phyloP scores from a whole-genome alignment of 2,797 vertebrate species.

The Crocodylus rhombifer region DNA sequence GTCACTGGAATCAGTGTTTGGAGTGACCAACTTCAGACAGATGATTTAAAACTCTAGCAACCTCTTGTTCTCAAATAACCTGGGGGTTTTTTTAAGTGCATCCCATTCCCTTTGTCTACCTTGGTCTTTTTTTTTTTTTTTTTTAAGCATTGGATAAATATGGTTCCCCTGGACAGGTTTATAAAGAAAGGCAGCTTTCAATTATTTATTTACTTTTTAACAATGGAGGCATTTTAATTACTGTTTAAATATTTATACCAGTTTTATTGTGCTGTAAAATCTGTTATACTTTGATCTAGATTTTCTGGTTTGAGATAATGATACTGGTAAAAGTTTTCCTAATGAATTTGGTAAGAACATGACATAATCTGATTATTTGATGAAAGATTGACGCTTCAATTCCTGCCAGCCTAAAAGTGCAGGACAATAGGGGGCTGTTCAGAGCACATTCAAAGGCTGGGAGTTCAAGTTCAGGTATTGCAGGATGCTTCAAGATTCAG shows the following conservation, averaged over 20 bases:
- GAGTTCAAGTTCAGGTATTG: conserved; percentile 72
- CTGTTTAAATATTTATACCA: conserved; percentile 75
- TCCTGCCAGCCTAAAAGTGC: conserved; percentile 42
- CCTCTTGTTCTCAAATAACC: conserved; percentile 31
- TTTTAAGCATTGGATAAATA: conserved; percentile 8
- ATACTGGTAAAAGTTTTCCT: conserved; percentile 69
- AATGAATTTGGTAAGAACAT: conserved; percentile 76
- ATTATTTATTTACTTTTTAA: conserved; percentile 74
- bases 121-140: conserved; percentile 27
- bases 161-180: conserved; percentile 7
- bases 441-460: conserved; percentile 37
- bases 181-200: conserved; percentile 51
- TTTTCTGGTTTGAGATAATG: conserved; percentile 70
- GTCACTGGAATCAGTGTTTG: background rate
- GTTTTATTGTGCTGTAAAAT: conserved; percentile 69
- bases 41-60: background rate
- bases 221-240: conserved; percentile 65
- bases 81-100: background rate
- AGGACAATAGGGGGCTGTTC: conserved; percentile 71
- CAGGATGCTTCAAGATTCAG: conserved; percentile 12
- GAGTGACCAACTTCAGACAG: background rate
- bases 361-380: conserved; percentile 75
- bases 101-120: background rate
- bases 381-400: conserved; percentile 74
- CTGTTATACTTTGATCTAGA: conserved; percentile 66